Percentiles rank a stretch among this genome's conserved stretches.
Evolutionary conservation across 2,797 vertebrate species (phyloP).

Genomic region (Paedocypris micromegethes): DNA sequence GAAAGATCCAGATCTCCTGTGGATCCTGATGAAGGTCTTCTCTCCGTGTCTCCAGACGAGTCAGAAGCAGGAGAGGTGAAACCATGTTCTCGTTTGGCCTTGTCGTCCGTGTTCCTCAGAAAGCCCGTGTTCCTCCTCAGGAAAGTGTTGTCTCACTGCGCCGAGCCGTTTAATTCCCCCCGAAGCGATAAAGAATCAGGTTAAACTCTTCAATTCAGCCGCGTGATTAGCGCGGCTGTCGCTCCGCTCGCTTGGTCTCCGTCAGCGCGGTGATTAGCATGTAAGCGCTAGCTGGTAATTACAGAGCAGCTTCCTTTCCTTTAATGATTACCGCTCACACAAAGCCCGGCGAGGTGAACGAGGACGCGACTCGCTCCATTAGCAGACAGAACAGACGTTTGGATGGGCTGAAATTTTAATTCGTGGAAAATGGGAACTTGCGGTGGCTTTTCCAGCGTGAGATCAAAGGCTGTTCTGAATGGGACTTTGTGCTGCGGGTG

Average conservation of each 20-base stretch:
- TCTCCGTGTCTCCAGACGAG: too few relatives aligned
- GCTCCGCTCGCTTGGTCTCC: conserved; percentile 31
- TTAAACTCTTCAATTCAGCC: conserved; percentile 30
- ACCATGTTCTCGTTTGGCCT: too few relatives aligned
- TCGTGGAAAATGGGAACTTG: conserved; percentile 53
- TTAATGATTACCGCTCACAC: conserved; percentile 56
- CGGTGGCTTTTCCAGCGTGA: conserved; percentile 50
- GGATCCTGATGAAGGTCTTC: too few relatives aligned
- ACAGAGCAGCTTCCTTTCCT: conserved; percentile 52
- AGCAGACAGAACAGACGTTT: conserved; percentile 51
- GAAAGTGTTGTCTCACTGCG: conserved; percentile 15
- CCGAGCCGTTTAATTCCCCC: conserved; percentile 24
- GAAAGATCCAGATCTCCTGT: too few relatives aligned
- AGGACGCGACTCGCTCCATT: conserved; percentile 53
- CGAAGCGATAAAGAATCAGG: conserved; percentile 39
- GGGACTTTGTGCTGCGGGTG: conserved; percentile 46
- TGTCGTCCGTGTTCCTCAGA: too few relatives aligned
- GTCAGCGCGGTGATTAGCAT: conserved; percentile 51
- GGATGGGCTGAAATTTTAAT: conserved; percentile 53
- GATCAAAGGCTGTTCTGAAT: conserved; percentile 57
- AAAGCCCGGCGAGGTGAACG: conserved; percentile 53
- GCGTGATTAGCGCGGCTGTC: conserved; percentile 22
- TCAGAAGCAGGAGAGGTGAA: too few relatives aligned
- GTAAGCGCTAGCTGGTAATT: conserved; percentile 53
- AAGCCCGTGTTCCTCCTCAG: too few relatives aligned